Evolutionary conservation across 2,888 invertebrate species (phyloP).

Genomic region (Nemurella pictetii): DNA sequence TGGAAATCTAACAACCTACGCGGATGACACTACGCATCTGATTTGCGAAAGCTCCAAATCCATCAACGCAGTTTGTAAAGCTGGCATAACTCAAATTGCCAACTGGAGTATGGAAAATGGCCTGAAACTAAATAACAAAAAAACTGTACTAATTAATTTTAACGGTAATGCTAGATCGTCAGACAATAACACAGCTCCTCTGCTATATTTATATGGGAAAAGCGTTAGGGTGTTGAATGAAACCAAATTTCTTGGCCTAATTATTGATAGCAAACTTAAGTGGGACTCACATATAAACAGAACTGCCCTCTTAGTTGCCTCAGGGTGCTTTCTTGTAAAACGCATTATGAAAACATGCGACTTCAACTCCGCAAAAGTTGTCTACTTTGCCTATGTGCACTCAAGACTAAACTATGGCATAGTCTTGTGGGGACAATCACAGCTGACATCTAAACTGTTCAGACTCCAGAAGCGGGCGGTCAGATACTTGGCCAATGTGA

Average conservation of each 20-base stretch:
- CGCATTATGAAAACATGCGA: neutral
- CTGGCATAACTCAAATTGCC: neutral
- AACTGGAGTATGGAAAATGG: neutral
- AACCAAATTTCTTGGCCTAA: neutral
- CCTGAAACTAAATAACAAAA: neutral
- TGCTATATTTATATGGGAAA: neutral
- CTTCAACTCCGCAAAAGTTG: neutral
- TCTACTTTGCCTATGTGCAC: neutral
- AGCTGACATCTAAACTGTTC: neutral
- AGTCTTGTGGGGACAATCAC: neutral
- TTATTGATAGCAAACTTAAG: neutral
- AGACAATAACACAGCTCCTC: neutral
- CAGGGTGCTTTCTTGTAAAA: neutral
- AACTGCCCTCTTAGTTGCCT: neutral
- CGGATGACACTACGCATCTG: neutral
- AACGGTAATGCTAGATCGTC: neutral
- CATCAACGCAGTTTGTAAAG: neutral
- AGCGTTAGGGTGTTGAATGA: neutral
- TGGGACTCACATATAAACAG: neutral
- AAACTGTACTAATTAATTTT: neutral
- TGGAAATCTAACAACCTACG: neutral
- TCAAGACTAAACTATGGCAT: neutral
- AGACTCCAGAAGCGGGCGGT: neutral
- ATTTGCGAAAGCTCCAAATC: neutral
- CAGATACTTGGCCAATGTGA: neutral